A percentile compares a stretch with the other conserved stretches of the same genome.
phyloP scores from a whole-genome alignment of 2,888 invertebrate genomes.

The Morpho helenor region DNA sequence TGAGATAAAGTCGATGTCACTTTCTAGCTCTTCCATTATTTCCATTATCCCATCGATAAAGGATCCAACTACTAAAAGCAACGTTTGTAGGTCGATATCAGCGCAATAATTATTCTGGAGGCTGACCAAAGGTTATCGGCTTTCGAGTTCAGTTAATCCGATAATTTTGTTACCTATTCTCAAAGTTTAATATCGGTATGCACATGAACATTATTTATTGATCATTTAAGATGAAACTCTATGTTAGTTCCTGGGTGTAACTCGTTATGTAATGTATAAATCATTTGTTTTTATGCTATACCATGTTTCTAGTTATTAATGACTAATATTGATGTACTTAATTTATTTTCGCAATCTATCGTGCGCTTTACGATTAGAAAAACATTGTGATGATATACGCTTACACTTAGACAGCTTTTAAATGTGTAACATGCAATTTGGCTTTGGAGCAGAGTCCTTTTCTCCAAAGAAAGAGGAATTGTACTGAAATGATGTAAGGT shows the following conservation, averaged over 20 bases:
- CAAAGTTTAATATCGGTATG: constrained; percentile 20
- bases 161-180: constrained; percentile 31
- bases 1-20: neutral
- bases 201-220: constrained; percentile 7
- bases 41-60: neutral
- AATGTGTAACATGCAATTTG: no score
- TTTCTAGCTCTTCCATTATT: neutral
- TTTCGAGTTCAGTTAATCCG: constrained; percentile 65
- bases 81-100: constrained; percentile 1
- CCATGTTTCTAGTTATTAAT: neutral
- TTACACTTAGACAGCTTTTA: no score
- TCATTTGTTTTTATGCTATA: neutral
- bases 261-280: no score
- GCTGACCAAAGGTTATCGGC: constrained; percentile 67
- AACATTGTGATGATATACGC: no score
- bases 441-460: no score
- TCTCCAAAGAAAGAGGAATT: no score
- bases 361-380: no score
- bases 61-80: neutral
- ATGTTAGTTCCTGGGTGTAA: no score
- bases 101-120: constrained; percentile 45
- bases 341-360: no score
- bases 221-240: neutral
- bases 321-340: no score
- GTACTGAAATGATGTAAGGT: no score